phyloP scores from a whole-genome alignment of 2,113 vertebrate genomes.

The Prinia subflava region DNA sequence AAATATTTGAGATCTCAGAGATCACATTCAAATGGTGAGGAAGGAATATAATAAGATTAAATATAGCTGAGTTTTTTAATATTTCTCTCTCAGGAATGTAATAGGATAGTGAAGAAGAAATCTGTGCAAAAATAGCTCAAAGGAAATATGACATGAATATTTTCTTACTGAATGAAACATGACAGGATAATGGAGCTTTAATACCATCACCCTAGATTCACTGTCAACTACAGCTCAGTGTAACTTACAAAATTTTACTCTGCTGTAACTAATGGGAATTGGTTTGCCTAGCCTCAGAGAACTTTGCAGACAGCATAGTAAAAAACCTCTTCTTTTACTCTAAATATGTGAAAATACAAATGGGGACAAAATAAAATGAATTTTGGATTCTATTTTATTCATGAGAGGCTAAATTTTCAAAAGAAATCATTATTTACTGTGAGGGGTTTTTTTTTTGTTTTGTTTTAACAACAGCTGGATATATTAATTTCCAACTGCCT shows the following conservation, averaged over 20 bases:
- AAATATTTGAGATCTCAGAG: neutral
- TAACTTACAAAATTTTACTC: neutral
- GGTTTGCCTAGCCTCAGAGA: neutral
- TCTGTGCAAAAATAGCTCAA: neutral
- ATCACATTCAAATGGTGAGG: neutral
- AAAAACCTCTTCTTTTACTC: neutral
- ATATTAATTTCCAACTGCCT: neutral
- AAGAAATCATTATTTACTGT: neutral
- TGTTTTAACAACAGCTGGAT: neutral
- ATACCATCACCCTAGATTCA: neutral
- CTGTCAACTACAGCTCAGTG: neutral
- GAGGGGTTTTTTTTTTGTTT: neutral
- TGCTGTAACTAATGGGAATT: neutral
- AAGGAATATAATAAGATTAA: neutral
- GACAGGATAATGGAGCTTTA: neutral
- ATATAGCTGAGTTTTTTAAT: accelerated
- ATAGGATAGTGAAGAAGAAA: neutral
- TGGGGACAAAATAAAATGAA: neutral
- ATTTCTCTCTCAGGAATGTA: neutral
- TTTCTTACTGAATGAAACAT: neutral
- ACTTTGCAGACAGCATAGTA: neutral
- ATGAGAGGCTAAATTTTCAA: neutral
- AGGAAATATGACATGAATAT: neutral
- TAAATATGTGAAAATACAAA: neutral
- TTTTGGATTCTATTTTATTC: neutral